phyloP scores from a whole-genome alignment of 2,888 invertebrate genomes.

The Cyrtodaria siliqua region DNA sequence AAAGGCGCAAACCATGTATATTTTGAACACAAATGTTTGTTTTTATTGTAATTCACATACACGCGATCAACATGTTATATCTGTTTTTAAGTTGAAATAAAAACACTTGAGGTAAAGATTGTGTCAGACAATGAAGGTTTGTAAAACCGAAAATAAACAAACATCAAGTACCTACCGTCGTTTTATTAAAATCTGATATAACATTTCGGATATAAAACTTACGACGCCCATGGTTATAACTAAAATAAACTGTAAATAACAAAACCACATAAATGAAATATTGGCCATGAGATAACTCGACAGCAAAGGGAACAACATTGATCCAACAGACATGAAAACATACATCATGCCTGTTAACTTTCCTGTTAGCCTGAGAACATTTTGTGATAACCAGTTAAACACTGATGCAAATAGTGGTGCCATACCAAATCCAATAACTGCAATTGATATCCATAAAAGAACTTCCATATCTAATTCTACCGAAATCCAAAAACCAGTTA shows the following conservation, averaged over 20 bases:
- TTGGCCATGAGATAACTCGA: conserved; percentile 73
- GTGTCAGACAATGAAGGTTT: too few species aligned
- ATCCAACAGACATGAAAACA: conserved; percentile 84
- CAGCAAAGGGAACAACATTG: conserved; percentile 84
- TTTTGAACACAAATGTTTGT: too few species aligned
- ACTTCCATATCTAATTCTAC: conserved; percentile 40
- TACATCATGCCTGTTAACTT: conserved; percentile 84
- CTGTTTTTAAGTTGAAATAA: too few species aligned
- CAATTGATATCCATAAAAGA: conserved; percentile 81
- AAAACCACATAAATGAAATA: conserved; percentile 65
- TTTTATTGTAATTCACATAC: too few species aligned
- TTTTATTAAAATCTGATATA: too few species aligned
- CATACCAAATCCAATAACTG: conserved; percentile 84
- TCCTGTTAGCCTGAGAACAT: conserved; percentile 84
- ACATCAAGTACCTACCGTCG: too few species aligned
- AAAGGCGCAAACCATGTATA: too few species aligned
- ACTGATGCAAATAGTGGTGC: conserved; percentile 86
- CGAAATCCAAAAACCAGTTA: conserved; percentile 54
- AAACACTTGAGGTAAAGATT: too few species aligned
- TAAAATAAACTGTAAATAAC: conserved; percentile 49
- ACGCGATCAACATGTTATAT: too few species aligned
- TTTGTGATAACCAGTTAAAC: conserved; percentile 85
- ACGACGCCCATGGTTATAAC: conserved; percentile 2
- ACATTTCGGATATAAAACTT: too few species aligned
- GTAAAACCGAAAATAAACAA: too few species aligned